A percentile compares a stretch with the other conserved stretches of the same genome.
Evolutionary conservation across 1,140 invertebrate genomes (phyloP).

Genomic region (Heliconius himera): DNA sequence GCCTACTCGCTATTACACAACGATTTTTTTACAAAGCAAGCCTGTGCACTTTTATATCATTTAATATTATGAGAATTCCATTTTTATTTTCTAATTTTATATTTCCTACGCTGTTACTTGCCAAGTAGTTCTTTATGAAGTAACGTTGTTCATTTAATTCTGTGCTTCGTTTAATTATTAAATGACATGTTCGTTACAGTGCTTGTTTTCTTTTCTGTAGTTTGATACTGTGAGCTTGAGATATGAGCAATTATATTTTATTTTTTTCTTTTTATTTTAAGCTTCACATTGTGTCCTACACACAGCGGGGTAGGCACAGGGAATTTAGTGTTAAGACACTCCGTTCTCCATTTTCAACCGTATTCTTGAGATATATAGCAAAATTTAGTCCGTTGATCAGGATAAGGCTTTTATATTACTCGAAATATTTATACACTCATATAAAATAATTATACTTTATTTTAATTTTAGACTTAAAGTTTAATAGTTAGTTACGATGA

Average conservation of each 20-base stretch:
- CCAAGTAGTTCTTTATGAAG: neutral
- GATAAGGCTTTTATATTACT: too few relatives aligned
- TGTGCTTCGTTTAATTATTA: neutral
- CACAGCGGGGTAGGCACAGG: too few relatives aligned
- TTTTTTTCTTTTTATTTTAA: too few relatives aligned
- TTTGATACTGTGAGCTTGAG: neutral
- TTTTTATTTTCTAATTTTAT: slow-evolving; percentile 9
- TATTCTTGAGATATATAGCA: too few relatives aligned
- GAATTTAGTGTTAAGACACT: too few relatives aligned
- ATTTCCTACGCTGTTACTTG: neutral
- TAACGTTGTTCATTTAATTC: neutral
- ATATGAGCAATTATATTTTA: neutral
- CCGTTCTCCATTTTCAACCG: too few relatives aligned
- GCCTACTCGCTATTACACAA: slow-evolving; percentile 26
- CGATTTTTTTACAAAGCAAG: slow-evolving; percentile 25
- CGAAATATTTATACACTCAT: too few relatives aligned
- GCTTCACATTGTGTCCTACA: too few relatives aligned
- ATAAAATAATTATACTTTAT: too few relatives aligned
- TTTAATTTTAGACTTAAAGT: too few relatives aligned
- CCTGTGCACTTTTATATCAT: slow-evolving; percentile 15
- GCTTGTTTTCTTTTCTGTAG: neutral
- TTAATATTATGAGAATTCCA: slow-evolving; percentile 13
- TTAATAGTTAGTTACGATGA: too few relatives aligned
- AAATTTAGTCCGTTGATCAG: too few relatives aligned
- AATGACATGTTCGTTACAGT: neutral